Base-by-base conservation (phyloP, 2,113 vertebrate genomes). In the Amazona vittata region DNA sequence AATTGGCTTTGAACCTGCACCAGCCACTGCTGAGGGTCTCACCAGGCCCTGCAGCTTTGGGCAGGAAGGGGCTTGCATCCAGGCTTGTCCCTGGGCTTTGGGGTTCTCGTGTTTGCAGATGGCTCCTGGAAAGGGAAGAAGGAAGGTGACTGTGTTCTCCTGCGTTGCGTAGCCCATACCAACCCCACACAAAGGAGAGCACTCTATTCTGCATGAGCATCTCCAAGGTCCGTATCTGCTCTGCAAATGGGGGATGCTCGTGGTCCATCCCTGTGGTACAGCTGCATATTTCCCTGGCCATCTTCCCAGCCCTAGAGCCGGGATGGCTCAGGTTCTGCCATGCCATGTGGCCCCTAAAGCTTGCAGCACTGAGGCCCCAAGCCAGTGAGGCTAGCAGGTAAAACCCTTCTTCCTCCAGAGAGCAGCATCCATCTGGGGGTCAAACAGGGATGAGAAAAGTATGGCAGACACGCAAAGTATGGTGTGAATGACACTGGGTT, bases 221-320 rank as follows among this genome's bases (percentile, higher is more conserved):
- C n/a, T 21, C 26, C 1, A 1, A 7, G 15, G n/a, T 68, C 69
- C 5, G 1, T 21, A 41, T 13, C 22, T 3, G 2, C 28, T 46
- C 46, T 50, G 39, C 44, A 57, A n/a, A 18, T 2, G 11, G 1
- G 19, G 12, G 14, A 47, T 44, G 52, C 39, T 60, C 0, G 0
- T 43, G 39, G 44, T 81, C 39, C 49, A 11, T 16, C 52, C 46
- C 19, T 49, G 73, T 15, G 50, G 49, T 25, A 29, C 17, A 67
- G 41, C 35, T 79, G 64, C 37, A 25, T 12, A 4, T 12, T 60
- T 63, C 20, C 52, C 43, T 37, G 35, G 47, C 21, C 62, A 21
- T 33, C 4, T 0, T 68, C 47, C n/a, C 17, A 18, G 2, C 4
- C 8, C 31, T 0, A 0, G 16, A 84, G 12, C 19, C 7, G 9